These are phyloP conservation scores for Sebastes paucispinis DNA, from an alignment of 2,797 vertebrate genomes.

Conservation along the genomic window DNA sequence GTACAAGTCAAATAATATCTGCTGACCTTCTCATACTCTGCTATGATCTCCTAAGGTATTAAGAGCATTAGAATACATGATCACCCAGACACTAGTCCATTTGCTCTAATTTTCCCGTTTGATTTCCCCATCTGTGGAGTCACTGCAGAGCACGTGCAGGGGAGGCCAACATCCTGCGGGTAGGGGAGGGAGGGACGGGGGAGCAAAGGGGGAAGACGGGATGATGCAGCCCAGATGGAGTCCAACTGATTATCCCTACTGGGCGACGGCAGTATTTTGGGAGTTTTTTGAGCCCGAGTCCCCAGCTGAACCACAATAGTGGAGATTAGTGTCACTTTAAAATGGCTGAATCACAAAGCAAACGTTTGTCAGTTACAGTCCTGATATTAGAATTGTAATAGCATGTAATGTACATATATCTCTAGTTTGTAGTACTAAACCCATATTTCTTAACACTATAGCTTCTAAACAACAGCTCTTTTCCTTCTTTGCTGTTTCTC, in stretches of 20 bases:
- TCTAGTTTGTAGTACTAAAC: not conserved
- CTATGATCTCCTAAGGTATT: slow-evolving; percentile 53
- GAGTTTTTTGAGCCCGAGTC: slow-evolving; percentile 30
- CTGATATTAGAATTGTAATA: not conserved
- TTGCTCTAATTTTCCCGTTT: slow-evolving; percentile 71
- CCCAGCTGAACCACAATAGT: slow-evolving; percentile 36
- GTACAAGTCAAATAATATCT: slow-evolving; percentile 37
- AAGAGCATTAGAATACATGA: slow-evolving; percentile 63
- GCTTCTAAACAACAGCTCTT: slow-evolving; percentile 6
- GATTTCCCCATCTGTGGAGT: slow-evolving; percentile 65
- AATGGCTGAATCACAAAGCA: slow-evolving; percentile 19
- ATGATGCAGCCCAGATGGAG: slow-evolving; percentile 70
- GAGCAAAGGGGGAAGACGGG: slow-evolving; percentile 9
- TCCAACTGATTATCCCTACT: slow-evolving; percentile 56
- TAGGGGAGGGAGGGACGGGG: slow-evolving; percentile 7
- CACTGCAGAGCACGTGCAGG: slow-evolving; percentile 57
- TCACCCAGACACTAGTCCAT: slow-evolving; percentile 46
- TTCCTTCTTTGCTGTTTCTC: not conserved
- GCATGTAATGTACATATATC: not conserved
- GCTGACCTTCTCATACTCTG: slow-evolving; percentile 34
- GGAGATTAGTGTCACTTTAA: slow-evolving; percentile 26
- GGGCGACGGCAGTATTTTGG: slow-evolving; percentile 20
- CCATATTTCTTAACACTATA: not conserved
- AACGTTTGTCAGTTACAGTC: not conserved
- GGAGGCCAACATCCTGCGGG: slow-evolving; percentile 30